Base-by-base conservation (phyloP, 2,797 vertebrate species). In the Crypturellus tataupa region DNA sequence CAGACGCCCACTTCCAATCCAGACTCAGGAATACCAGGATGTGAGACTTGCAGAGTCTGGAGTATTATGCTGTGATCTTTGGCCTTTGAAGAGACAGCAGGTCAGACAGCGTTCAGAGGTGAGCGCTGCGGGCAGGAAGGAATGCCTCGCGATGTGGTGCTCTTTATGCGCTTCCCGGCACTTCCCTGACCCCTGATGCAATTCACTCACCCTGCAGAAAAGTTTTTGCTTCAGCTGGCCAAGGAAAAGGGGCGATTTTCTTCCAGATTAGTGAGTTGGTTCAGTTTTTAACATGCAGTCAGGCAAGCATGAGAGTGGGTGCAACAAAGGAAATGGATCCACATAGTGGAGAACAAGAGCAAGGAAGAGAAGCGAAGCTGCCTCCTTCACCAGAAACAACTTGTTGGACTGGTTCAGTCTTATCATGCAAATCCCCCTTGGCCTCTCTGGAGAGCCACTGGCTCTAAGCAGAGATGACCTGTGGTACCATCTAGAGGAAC, bases 71-170 rank as follows among this genome's bases (percentile, higher is more conserved):
- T 84, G 35, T 60, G 67, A 39, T 75, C 42, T n/a, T 44, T 37
- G 27, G 73, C 46, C 42, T 46, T 60, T 55, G 62, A 64, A 59
- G 75, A 82, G 68, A 51, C 8, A 58, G 64, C 25, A 82, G 37
- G 53, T 37, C 59, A 27, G 53, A 51, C 25, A 75, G 80, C 5
- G 6, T 91, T 80, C n/a, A 39, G 47, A 63, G 56, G 69, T 1
- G 1, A 87, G 58, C 31, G 63, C 20, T 70, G 51, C 47, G 39
- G 51, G 47, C 67, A 83, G 69, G 47, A 73, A 51, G 63, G 58
- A 65, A 73, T 62, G 83, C 58, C 47, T 58, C 67, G 33, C 2
- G 0, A 29, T 0, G 0, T 2, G 5, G 14, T n/a, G 31, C 35
- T 64, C 56, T 9, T 76, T 46, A 1, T 9, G 55, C 49, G 76